phyloP scores from a whole-genome alignment of 2,113 vertebrate species.

The Microcebus tavaratra region DNA sequence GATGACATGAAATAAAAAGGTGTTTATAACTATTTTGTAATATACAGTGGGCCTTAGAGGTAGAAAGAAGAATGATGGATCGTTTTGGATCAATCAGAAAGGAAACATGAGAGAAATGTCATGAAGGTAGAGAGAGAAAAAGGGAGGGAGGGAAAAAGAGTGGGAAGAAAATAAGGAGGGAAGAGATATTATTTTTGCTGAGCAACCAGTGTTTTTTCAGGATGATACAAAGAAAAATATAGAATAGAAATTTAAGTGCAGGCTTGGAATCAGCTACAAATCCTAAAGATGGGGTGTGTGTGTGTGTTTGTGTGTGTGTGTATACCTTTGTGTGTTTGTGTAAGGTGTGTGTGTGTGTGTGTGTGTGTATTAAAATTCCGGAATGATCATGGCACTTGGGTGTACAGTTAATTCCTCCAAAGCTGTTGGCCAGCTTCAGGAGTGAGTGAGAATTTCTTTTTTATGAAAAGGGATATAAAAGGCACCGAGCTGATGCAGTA shows the following conservation, averaged over 20 bases:
- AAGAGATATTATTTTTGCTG: conserved; percentile 75
- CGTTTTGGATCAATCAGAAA: conserved; percentile 78
- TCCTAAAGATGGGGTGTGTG: conserved; percentile 59
- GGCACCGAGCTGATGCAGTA: conserved; percentile 85
- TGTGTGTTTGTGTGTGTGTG: not conserved
- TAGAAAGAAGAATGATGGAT: conserved; percentile 65
- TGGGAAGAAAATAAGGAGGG: not conserved
- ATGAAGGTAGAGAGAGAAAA: conserved; percentile 43
- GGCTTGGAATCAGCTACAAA: conserved; percentile 79
- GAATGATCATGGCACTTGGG: conserved; percentile 21
- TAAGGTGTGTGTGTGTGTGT: not conserved
- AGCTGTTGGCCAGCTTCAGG: conserved; percentile 79
- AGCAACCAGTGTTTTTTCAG: conserved; percentile 83
- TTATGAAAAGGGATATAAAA: conserved; percentile 85
- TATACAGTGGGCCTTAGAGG: conserved; percentile 76
- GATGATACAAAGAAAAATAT: conserved; percentile 77
- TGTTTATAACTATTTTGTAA: conserved; percentile 84
- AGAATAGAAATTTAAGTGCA: conserved; percentile 78
- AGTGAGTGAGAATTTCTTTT: conserved; percentile 82
- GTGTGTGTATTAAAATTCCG: conserved; percentile 65
- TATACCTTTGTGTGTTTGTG: not conserved
- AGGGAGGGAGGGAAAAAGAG: conserved; percentile 43
- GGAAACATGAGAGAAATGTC: conserved; percentile 63
- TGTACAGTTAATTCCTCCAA: conserved; percentile 82
- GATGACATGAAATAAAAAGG: conserved; percentile 75